Conservation (phyloP, 2,888 invertebrate species). For the Parochlus steinenii region DNA sequence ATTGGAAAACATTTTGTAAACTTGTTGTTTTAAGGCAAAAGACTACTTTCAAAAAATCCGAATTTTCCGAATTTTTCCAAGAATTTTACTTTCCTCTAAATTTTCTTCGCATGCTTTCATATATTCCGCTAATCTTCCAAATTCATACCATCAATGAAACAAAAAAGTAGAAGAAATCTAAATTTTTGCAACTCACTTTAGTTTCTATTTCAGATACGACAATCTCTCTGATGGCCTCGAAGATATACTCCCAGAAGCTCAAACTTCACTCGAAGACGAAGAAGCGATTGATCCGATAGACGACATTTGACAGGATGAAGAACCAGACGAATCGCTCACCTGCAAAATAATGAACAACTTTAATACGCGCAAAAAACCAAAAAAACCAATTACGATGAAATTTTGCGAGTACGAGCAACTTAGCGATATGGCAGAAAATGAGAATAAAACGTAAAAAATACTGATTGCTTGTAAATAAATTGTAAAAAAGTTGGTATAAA, state of each 20-base stretch:
- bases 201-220: conserved; percentile 21
- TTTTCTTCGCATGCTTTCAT: neutral
- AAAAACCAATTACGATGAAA: too few species aligned
- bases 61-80: neutral
- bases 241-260: conserved; percentile 23
- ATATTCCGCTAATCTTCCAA: neutral
- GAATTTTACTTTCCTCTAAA: too few species aligned
- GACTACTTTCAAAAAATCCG: neutral
- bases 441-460: too few species aligned
- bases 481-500: too few species aligned
- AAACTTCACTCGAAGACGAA: conserved; percentile 23
- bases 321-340: too few species aligned
- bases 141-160: neutral
- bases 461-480: too few species aligned
- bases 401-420: too few species aligned
- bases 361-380: too few species aligned
- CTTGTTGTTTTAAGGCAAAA: neutral
- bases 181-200: conserved; percentile 10
- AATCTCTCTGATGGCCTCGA: conserved; percentile 22
- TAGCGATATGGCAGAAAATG: too few species aligned
- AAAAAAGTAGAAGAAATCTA: conserved; percentile 9
- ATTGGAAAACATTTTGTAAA: neutral
- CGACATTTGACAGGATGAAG: conserved; percentile 11
- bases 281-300: conserved; percentile 21
- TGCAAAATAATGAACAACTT: too few species aligned